phyloP scores from a whole-genome alignment of 2,888 invertebrate species.

The Margaritifera margaritifera region DNA sequence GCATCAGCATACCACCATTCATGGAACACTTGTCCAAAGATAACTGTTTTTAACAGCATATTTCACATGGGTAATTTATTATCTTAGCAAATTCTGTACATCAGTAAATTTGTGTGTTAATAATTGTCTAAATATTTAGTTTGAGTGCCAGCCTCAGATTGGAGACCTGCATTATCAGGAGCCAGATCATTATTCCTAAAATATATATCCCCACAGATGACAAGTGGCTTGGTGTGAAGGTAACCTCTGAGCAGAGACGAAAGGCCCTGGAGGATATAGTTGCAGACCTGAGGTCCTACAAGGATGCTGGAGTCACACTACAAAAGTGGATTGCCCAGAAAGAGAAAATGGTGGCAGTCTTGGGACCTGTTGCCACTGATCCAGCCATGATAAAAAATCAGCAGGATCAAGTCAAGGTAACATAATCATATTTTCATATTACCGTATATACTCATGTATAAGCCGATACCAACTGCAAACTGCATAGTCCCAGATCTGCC shows the following conservation, averaged over 20 bases:
- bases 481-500: no score
- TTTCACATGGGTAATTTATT: no score
- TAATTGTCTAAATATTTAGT: no score
- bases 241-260: slow-evolving; percentile 64
- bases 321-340: slow-evolving; percentile 92
- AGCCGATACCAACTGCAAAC: no score
- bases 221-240: slow-evolving; percentile 67
- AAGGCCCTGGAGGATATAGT: slow-evolving; percentile 73
- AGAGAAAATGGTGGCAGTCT: slow-evolving; percentile 94
- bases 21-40: no score
- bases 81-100: no score
- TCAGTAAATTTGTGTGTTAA: no score
- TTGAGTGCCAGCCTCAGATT: neutral
- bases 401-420: slow-evolving; percentile 84
- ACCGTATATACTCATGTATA: no score
- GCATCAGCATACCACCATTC: no score
- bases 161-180: neutral
- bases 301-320: slow-evolving; percentile 88
- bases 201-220: slow-evolving; percentile 55
- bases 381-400: slow-evolving; percentile 96
- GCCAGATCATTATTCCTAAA: neutral
- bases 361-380: slow-evolving; percentile 95
- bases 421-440: neutral
- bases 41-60: no score
- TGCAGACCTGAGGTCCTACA: slow-evolving; percentile 92